Evolutionary conservation across 64 coral and sea anemone species (phyloP), one percentile per base, ranked within the genome.

Genomic region (Dendronephthya gigantea): DNA sequence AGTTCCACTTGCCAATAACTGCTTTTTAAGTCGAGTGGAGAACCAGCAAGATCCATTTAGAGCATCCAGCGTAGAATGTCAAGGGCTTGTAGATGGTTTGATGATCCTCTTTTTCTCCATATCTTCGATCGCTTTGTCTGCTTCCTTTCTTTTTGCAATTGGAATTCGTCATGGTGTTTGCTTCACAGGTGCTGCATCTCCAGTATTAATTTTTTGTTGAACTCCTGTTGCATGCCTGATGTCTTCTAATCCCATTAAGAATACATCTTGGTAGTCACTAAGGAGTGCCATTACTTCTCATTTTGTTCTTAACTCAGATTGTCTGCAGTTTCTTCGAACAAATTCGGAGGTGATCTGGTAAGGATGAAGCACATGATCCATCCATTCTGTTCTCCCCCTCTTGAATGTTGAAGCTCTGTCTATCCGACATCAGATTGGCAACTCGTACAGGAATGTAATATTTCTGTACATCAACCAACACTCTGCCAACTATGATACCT

Each of bases 401-500:
- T n/a, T n/a, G n/a, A n/a, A n/a, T n/a, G n/a, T 34, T 76, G 23
- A 76, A 76, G 3, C 17, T 76, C 34, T 76, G 69, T 76, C 69
- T 31, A 3, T 30, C 69, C 3, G 69, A 76, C 2, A 25, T 30
- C 1, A 76, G 69, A 16, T 76, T 76, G 12, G 69, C 69, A 1
- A 76, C 69, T 3, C n/a, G 69, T 16, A 76, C 69, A 34, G 69
- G 69, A 76, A 76, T 34, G 17, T 76, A 76, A 4, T 76, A 7
- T 16, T 27, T 76, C 55, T 86, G 84, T 38, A 86, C 84, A 65
- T 86, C 84, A 86, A 86, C 84, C 29, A 86, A 37, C 65, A 52
- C 68, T 65, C 50, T 50, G 32, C 84, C 84, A 84, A 84, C 49
- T n/a, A 85, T 85, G 47, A 85, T 85, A 28, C 82, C 82, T 83